These are phyloP conservation scores for Danio rerio DNA, from an alignment of 2,113 vertebrate genomes.

Conservation along the genomic window GRCz12tu NC_133200.1:14457501-14458000, in stretches of 20 bases:
- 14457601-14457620: slow-evolving; percentile 49
- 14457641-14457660: slow-evolving; percentile 40
- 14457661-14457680: slow-evolving; percentile 49
- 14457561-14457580: slow-evolving; percentile 35
- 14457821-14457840: neutral
- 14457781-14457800: neutral
- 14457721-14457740: slow-evolving; percentile 47
- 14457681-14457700: slow-evolving; percentile 48
- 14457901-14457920: neutral
- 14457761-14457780: slow-evolving; percentile 12
- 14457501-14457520: slow-evolving; percentile 47
- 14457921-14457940: neutral
- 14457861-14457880: neutral
- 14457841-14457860: neutral
- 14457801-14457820: neutral
- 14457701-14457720: slow-evolving; percentile 41
- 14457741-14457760: slow-evolving; percentile 33
- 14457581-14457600: slow-evolving; percentile 51
- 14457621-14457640: slow-evolving; percentile 46
- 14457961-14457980: neutral
- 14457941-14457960: slow-evolving; percentile 1
- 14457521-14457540: slow-evolving; percentile 37
- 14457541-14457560: slow-evolving; percentile 26
- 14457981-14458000: neutral
- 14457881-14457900: neutral